Conservation (phyloP, 2,797 vertebrate species). For the Eutrigla gurnardus region DNA sequence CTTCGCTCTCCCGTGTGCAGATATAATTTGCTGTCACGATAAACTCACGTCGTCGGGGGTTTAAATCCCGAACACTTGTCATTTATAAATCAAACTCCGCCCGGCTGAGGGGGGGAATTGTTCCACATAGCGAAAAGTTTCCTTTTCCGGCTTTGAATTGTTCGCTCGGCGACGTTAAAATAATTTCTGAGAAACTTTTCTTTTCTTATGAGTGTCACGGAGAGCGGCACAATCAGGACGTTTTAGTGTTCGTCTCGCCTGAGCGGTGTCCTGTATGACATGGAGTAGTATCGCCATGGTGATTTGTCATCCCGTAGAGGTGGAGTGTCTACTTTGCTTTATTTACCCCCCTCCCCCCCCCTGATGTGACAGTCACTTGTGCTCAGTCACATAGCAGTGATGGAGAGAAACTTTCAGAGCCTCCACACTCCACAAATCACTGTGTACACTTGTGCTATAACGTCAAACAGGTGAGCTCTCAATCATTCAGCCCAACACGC, state of each 20-base stretch:
- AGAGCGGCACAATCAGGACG: conserved; percentile 49
- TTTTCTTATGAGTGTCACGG: conserved; percentile 41
- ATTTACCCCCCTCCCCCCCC: conserved; percentile 68
- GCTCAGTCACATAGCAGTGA: conserved; percentile 56
- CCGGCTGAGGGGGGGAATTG: conserved; percentile 30
- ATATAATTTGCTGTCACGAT: conserved; percentile 61
- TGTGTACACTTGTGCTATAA: conserved; percentile 47
- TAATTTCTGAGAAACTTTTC: too few relatives aligned
- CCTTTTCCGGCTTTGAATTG: conserved; percentile 37
- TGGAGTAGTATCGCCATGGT: conserved; percentile 54
- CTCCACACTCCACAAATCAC: conserved; percentile 41
- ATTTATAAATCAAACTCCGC: conserved; percentile 51
- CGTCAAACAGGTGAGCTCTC: conserved; percentile 29
- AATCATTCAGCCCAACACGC: conserved; percentile 39
- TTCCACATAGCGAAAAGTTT: conserved; percentile 37
- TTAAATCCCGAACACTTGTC: conserved; percentile 53
- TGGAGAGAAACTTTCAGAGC: conserved; percentile 60
- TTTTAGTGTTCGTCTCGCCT: conserved; percentile 40
- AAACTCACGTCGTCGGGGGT: conserved; percentile 26
- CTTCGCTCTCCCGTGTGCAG: conserved; percentile 27
- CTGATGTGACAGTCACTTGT: conserved; percentile 70
- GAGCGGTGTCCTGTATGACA: conserved; percentile 59
- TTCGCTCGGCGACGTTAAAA: neutral
- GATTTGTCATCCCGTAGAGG: conserved; percentile 67
- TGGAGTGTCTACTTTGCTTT: conserved; percentile 73